Conservation (phyloP, 2,797 vertebrate genomes). For the Anomalospiza imberbis region DNA sequence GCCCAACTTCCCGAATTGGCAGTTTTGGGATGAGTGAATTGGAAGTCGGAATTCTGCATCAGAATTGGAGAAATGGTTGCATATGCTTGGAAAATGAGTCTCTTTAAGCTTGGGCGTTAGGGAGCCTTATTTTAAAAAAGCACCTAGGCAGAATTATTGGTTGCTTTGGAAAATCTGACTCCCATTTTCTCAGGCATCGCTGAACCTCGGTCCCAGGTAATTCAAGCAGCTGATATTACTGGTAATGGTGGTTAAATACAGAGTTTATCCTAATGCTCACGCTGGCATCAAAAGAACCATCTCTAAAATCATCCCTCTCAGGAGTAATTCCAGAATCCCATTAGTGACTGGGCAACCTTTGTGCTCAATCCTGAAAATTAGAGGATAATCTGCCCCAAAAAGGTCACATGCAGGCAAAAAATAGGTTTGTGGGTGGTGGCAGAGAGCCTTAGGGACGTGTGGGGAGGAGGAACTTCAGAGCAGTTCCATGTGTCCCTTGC, state of each 20-base stretch:
- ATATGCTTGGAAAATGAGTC: not conserved
- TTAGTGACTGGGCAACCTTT: not conserved
- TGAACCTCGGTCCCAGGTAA: not conserved
- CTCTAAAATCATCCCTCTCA: not conserved
- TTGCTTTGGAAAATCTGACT: not conserved
- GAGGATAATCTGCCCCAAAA: not conserved
- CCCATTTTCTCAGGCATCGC: not conserved
- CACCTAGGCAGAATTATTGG: not conserved
- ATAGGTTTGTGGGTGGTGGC: not conserved
- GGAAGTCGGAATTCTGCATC: not conserved
- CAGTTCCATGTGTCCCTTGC: rapidly evolving
- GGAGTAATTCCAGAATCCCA: not conserved
- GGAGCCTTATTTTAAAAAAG: not conserved
- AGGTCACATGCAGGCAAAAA: rapidly evolving
- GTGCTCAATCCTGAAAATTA: not conserved
- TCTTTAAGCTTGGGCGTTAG: not conserved
- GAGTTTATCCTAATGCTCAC: not conserved
- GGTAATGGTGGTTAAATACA: not conserved
- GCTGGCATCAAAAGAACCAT: not conserved
- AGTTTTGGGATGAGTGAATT: not conserved
- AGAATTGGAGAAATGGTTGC: not conserved
- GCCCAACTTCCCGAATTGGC: not conserved
- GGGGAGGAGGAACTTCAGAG: not conserved
- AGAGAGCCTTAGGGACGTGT: not conserved
- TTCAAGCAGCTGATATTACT: not conserved